Conservation (phyloP, 2,113 vertebrate genomes). For the Brienomyrus brachyistius region DNA sequence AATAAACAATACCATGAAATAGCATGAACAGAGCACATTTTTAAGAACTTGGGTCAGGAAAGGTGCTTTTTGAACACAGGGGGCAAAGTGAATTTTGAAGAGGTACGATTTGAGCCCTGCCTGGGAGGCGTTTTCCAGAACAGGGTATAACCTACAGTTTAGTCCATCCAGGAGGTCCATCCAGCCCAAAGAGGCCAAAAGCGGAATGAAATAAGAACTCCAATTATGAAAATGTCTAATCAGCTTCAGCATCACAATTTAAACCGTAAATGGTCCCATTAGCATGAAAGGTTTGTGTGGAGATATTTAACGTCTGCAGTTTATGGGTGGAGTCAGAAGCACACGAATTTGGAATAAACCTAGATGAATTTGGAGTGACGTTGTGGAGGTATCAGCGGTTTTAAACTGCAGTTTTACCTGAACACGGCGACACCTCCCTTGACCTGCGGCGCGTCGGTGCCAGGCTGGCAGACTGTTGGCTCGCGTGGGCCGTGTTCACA, state of each 20-base stretch:
- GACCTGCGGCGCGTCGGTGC: neutral
- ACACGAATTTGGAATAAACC: neutral
- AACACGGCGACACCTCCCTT: neutral
- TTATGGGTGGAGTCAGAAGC: neutral
- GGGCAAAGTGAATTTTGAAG: neutral
- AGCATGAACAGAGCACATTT: neutral
- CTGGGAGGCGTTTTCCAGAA: neutral
- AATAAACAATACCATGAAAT: neutral
- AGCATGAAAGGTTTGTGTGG: neutral
- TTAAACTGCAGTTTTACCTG: neutral
- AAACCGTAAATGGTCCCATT: neutral
- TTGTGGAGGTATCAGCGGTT: neutral
- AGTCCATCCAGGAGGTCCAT: neutral
- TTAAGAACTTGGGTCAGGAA: neutral
- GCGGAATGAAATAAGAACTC: neutral
- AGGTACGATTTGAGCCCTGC: neutral
- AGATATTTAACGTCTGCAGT: neutral
- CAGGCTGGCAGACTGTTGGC: neutral
- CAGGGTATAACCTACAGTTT: neutral
- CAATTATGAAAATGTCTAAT: neutral
- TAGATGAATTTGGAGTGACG: neutral
- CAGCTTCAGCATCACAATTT: neutral
- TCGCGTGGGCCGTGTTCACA: neutral
- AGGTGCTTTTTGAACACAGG: neutral
- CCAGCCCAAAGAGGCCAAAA: neutral